These are phyloP conservation scores for Mamestra brassicae DNA, from an alignment of 2,888 invertebrate genomes.

Conservation along the genomic window DNA sequence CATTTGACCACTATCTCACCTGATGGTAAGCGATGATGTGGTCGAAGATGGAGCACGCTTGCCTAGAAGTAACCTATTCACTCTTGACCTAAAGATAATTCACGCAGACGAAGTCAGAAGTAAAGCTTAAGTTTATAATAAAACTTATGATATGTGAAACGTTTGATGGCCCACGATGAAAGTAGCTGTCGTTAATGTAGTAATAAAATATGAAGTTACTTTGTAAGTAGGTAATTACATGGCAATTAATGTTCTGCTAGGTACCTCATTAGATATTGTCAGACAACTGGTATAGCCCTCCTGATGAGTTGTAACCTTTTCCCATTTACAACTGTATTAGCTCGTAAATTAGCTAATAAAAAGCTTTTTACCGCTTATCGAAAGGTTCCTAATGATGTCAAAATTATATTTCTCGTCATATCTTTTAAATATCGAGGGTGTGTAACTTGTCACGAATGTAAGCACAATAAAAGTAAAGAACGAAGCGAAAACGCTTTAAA, in stretches of 20 bases:
- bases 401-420: no score
- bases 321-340: constrained; percentile 14
- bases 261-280: constrained; percentile 48
- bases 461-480: no score
- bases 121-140: constrained; percentile 10
- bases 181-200: constrained; percentile 30
- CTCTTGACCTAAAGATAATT: neutral
- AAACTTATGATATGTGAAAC: constrained; percentile 25
- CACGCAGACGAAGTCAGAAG: neutral
- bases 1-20: no score
- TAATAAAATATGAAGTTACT: constrained; percentile 39
- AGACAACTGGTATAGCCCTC: neutral
- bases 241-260: constrained; percentile 38
- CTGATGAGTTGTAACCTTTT: constrained; percentile 24
- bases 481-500: no score
- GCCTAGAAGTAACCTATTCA: no score
- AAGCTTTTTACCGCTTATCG: neutral
- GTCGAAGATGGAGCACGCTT: no score
- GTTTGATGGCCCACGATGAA: constrained; percentile 39
- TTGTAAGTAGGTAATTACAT: constrained; percentile 44
- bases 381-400: neutral
- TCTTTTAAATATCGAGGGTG: no score
- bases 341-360: constrained; percentile 13
- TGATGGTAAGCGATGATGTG: no score
- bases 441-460: no score